Base-by-base conservation (phyloP, 2,888 invertebrate genomes). In the Nudaria mundana region DNA sequence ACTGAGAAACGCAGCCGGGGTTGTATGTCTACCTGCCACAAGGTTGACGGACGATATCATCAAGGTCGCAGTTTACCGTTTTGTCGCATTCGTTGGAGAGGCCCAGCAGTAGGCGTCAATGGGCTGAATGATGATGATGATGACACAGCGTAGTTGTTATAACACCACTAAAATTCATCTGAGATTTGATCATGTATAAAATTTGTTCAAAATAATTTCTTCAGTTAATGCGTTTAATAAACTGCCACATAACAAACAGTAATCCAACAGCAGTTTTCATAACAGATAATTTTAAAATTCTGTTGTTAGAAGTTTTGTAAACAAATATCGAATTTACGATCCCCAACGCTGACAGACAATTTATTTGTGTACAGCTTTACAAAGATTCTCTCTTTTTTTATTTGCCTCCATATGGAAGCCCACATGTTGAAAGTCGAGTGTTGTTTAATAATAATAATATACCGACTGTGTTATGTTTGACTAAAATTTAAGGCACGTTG, bases 341-440 rank as follows among this genome's bases (percentile, higher is more conserved):
- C 20, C 7, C 33, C 25, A 30, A 39, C 35, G 22, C 37, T 29
- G 34, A 39, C 55, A 32, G 22, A 30, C 29, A 30, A 20, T 20
- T 53, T 53, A 44, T 49, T 41, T 49, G 49, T 57, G 39, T 40
- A 10, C 20, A 24, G 34, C 40, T 34, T 10, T 10, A 44, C 29
- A 34, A 53, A 58, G 40, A 5, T 25, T 41, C 14, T 23, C 6
- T 20, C 8, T 40, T 42, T 55, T 46, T 46, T 59, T 51, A 37
- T 41, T 26, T 33, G 14, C 14, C 16, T 22, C 23, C 55, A 50
- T 39, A 46, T 46, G 54, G 30, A 36, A 39, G 20, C 41, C 30
- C 49, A 49, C 32, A 45, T 49, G 54, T 34, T 37, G 11, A 15
- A 22, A 23, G 37, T 39, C 46, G 50, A 42, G 48, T 35, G 31